Base-by-base conservation (phyloP, 2,797 vertebrate species). In the Danionella dracula region DNA sequence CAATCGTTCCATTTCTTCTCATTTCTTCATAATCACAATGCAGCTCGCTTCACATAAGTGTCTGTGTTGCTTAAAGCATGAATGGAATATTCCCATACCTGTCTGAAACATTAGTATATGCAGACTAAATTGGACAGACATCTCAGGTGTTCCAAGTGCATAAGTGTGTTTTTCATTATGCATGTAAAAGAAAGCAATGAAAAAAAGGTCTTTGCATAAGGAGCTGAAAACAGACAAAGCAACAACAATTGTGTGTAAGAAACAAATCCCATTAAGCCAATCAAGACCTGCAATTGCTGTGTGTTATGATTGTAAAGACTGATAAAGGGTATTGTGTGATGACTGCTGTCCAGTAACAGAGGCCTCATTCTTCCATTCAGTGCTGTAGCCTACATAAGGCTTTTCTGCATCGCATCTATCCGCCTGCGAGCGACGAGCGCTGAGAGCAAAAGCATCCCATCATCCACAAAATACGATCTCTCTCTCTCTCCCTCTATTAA, bases 361-460 rank as follows among this genome's bases (percentile, higher is more conserved):
- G 75, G 71, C 71, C 71, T 68, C 75, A 69, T 71, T 76, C 67
- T 58, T 66, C 60, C 42, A 66, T 41, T 45, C 60, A 64, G 32
- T 71, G 56, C 71, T 76, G 63, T 68, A n/a, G n/a, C n/a, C n/a
- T n/a, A 61, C 60, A 70, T 73, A 53, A 73, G 59, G 68, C 64
- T 66, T 71, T 77, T 68, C 85, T 85, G 84, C 85, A 85, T 82
- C 83, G 84, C 84, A 85, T 87, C 84, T 84, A 81, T 85, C 82
- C 77, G 78, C 69, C 79, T 82, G 79, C 78, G 82, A 81, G 76
- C 84, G 70, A 74, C 79, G 70, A 50, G 75, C 75, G 71, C 80
- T 76, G 69, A 73, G 50, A 83, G 83, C 79, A 79, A 74, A 54
- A 78, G 81, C 85, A 84, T 83, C 83, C 82, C 83, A 83, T 66